Percentiles rank a stretch among this genome's conserved stretches.
Conservation (phyloP, 2,888 invertebrate genomes). For the Iselma pallidipennis region DNA sequence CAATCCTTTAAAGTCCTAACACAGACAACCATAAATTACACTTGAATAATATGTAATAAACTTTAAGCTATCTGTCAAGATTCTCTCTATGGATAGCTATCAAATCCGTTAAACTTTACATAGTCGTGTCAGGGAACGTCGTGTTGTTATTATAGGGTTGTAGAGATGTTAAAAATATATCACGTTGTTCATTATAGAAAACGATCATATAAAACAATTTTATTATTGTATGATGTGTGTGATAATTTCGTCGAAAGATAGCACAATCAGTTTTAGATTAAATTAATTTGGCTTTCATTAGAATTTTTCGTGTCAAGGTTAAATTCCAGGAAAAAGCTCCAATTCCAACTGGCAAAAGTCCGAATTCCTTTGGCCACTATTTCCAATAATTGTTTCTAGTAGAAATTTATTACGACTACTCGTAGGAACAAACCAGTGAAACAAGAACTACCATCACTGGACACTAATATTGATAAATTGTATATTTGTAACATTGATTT, state of each 20-base stretch:
- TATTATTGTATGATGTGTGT: neutral
- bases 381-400: constrained; percentile 8
- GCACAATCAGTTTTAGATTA: constrained; percentile 10
- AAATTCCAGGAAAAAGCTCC: neutral
- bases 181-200: neutral
- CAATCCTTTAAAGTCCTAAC: constrained; percentile 3
- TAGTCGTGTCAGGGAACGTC: neutral
- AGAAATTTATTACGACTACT: constrained; percentile 12
- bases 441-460: neutral
- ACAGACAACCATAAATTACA: neutral
- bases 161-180: neutral
- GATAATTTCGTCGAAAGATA: neutral
- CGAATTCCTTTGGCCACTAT: constrained; percentile 19
- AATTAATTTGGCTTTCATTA: neutral
- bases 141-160: too few relatives aligned
- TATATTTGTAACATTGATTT: neutral
- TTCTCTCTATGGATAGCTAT: neutral
- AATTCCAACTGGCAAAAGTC: constrained; percentile 12
- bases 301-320: neutral
- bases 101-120: neutral
- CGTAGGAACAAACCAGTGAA: neutral
- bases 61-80: constrained; percentile 1
- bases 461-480: neutral
- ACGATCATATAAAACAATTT: neutral
- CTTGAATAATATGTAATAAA: neutral